Conservation (phyloP, 2,113 vertebrate genomes). For the Nettapus auritus region DNA sequence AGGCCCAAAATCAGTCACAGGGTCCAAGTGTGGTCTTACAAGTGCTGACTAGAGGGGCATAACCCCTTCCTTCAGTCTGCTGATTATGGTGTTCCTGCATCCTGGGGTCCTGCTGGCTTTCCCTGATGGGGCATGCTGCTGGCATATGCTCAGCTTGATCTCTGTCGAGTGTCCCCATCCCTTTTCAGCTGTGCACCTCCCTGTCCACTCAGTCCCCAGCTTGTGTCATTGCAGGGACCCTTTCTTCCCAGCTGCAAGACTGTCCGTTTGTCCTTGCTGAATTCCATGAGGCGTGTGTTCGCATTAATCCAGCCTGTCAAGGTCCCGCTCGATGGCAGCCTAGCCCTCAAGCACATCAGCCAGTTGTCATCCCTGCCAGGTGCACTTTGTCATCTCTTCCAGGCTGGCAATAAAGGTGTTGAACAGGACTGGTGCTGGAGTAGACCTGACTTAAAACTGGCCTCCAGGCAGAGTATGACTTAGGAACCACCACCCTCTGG, state of each 20-base stretch:
- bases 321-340: background rate
- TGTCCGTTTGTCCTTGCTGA: background rate
- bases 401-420: background rate
- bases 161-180: background rate
- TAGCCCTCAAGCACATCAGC: background rate
- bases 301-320: background rate
- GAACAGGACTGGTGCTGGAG: background rate
- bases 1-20: background rate
- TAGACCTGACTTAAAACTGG: background rate
- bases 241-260: background rate
- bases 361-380: accelerated
- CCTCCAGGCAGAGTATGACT: background rate
- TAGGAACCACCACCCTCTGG: background rate
- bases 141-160: background rate
- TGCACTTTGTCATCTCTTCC: background rate
- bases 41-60: background rate
- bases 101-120: background rate
- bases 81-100: background rate
- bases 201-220: background rate
- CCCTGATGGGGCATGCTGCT: background rate
- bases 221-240: background rate
- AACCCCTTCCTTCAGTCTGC: background rate
- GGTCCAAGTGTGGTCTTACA: background rate
- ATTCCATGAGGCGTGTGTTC: background rate
- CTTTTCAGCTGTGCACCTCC: background rate